Evolutionary conservation across 2,888 invertebrate genomes (phyloP).

Genomic region (Drosophila mettleri): DNA sequence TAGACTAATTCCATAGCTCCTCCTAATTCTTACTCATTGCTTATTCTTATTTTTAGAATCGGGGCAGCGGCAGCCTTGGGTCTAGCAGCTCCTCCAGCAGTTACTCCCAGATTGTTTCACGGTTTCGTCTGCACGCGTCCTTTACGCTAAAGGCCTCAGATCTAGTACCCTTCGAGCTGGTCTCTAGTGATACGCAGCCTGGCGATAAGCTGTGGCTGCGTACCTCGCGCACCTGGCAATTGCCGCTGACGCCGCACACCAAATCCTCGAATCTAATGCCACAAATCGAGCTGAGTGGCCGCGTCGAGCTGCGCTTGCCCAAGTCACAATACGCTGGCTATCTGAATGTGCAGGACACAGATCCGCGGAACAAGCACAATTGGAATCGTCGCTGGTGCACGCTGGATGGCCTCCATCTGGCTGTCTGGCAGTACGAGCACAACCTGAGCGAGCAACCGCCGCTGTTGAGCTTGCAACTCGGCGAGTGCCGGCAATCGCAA

Average conservation of each 20-base stretch:
- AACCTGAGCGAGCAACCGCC: slow-evolving; percentile 83
- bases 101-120: slow-evolving; percentile 76
- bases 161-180: slow-evolving; percentile 78
- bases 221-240: slow-evolving; percentile 61
- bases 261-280: slow-evolving; percentile 77
- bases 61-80: slow-evolving; percentile 54
- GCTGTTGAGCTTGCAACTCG: slow-evolving; percentile 84
- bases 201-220: slow-evolving; percentile 73
- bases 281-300: slow-evolving; percentile 72
- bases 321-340: slow-evolving; percentile 84
- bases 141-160: slow-evolving; percentile 72
- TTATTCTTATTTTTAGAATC: slow-evolving; percentile 37
- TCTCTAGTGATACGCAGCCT: slow-evolving; percentile 47
- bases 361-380: slow-evolving; percentile 82
- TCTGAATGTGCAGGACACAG: slow-evolving; percentile 85
- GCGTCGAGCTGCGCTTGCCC: slow-evolving; percentile 74
- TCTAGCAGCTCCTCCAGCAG: slow-evolving; percentile 58
- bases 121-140: slow-evolving; percentile 83
- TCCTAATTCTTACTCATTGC: neutral
- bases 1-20: slow-evolving; percentile 29
- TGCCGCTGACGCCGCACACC: slow-evolving; percentile 62
- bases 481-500: slow-evolving; percentile 52
- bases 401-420: slow-evolving; percentile 84
- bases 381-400: slow-evolving; percentile 87
- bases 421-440: slow-evolving; percentile 86